Evolutionary conservation across 2,888 invertebrate species (phyloP).

Genomic region (Calliopum simillimum): DNA sequence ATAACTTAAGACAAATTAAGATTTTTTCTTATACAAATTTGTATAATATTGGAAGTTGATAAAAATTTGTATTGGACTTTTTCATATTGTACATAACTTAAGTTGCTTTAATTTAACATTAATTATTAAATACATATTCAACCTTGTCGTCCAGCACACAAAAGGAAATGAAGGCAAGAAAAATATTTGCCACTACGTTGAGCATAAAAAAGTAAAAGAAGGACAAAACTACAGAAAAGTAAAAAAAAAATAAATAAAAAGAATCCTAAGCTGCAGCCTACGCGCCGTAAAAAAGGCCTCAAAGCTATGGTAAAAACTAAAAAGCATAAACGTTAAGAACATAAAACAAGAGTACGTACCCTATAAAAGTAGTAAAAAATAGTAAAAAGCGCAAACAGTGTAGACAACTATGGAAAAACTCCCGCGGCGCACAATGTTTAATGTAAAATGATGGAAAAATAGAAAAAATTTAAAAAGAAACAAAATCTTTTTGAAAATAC

Average conservation of each 20-base stretch:
- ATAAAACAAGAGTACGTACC: background rate
- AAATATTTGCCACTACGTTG: constrained; percentile 18
- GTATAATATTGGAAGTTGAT: background rate
- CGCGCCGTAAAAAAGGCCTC: background rate
- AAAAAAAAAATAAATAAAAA: too few species aligned
- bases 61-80: background rate
- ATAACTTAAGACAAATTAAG: too few species aligned
- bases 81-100: background rate
- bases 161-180: background rate
- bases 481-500: background rate
- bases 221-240: background rate
- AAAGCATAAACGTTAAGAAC: background rate
- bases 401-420: constrained; percentile 16
- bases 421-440: constrained; percentile 20
- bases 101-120: background rate
- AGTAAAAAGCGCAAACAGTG: constrained; percentile 1
- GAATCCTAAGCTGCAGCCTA: background rate
- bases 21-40: too few species aligned
- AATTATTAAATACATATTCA: background rate
- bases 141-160: constrained; percentile 3
- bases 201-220: background rate
- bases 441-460: constrained; percentile 4
- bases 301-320: background rate
- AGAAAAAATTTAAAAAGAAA: constrained; percentile 8
- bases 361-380: background rate